Evolutionary conservation across 2,113 vertebrate genomes (phyloP), one percentile per base, ranked within the genome.

Genomic region (Seriola rivoliana): DNA sequence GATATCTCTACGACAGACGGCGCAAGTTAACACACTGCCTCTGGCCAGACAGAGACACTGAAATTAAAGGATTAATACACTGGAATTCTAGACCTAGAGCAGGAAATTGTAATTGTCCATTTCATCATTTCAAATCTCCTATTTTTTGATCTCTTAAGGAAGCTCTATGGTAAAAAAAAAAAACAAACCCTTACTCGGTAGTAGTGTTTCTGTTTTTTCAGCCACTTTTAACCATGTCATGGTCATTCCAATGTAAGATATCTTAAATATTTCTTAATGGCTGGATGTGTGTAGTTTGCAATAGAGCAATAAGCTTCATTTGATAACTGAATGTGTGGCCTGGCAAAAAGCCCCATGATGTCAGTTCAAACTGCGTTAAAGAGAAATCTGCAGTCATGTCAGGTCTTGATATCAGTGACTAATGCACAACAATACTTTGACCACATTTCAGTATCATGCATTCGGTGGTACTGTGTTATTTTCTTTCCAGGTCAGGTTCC

Each of bases 331-430:
- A 8, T 25, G 12, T 60, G 36, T 32, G 12, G 3, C 4, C 5
- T 54, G 19, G 14, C 19, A 57, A 42, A 52, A 19, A 19, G 17
- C 1, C 32, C 6, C 1, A 11, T 11, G 0, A 23, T 32, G 10
- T 48, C 11, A 66, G 42, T n/a, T 14, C 13, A 44, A 36, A 79
- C 2, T 54, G 11, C 11, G 78, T 48, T 4, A 77, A 25, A 58
- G n/a, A 12, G 3, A 78, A n/a, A 16, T 62, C 54, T 23, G 21
- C 14, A 44, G 50, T 66, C 83, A 65, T 77, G 67, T 82, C 68
- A 46, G 16, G 6, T 82, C 87, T 25, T 46, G 71, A 60, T 2
- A 55, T 14, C 9, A 7, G 3, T 86, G 78, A 85, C 44, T 82
- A 65, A 81, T 17, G 2, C 14, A 3, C 5, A 12, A 5, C 1